phyloP scores from a whole-genome alignment of 2,888 invertebrate genomes.

The Xanthia icteritia region DNA sequence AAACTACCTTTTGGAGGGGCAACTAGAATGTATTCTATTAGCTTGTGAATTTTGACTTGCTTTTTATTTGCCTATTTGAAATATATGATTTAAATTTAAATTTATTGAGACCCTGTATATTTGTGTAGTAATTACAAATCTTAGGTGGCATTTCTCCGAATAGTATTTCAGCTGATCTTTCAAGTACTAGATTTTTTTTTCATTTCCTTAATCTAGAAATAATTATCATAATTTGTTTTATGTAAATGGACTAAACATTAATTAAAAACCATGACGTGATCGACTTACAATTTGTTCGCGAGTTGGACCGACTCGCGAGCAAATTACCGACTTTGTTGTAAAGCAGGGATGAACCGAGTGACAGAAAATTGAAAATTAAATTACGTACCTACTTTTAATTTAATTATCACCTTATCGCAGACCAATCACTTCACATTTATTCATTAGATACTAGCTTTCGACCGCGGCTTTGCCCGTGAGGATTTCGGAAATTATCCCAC shows the following conservation, averaged over 20 bases:
- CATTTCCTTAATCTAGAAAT: not conserved
- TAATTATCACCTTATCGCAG: not conserved
- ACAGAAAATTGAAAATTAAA: not conserved
- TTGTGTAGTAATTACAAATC: too few relatives aligned
- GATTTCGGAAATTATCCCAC: too few relatives aligned
- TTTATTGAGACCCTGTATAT: too few relatives aligned
- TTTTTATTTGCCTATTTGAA: too few relatives aligned
- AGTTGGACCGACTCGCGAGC: slow-evolving; percentile 1
- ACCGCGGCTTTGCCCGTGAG: too few relatives aligned
- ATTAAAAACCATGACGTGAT: slow-evolving; percentile 33
- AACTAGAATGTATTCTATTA: too few relatives aligned
- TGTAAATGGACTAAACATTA: slow-evolving; percentile 25
- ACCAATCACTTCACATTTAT: not conserved
- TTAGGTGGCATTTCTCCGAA: too few relatives aligned
- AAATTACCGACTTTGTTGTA: slow-evolving; percentile 28
- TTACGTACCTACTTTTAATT: not conserved
- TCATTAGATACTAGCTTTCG: too few relatives aligned
- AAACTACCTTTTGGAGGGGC: too few relatives aligned
- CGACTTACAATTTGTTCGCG: slow-evolving; percentile 44
- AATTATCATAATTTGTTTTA: not conserved
- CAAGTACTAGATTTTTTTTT: not conserved
- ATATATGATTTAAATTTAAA: too few relatives aligned
- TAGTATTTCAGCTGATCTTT: too few relatives aligned
- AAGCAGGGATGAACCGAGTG: slow-evolving; percentile 13
- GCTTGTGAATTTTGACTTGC: too few relatives aligned